phyloP scores from a whole-genome alignment of 2,113 vertebrate genomes.

The Laticauda colubrina region DNA sequence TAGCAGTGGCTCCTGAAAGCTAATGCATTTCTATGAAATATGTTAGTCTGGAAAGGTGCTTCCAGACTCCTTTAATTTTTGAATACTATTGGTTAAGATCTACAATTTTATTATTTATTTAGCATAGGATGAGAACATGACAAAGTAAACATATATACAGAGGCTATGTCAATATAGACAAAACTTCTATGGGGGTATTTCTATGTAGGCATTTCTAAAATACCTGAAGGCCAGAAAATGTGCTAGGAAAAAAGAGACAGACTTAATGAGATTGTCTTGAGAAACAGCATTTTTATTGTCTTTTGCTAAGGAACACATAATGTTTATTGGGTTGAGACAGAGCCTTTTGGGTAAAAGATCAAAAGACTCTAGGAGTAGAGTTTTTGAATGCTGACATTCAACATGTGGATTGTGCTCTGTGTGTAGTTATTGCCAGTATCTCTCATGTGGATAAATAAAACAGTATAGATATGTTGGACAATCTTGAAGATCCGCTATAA shows the following conservation, averaged over 20 bases:
- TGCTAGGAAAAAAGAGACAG: background rate
- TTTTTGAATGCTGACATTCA: background rate
- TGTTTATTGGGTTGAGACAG: background rate
- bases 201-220: background rate
- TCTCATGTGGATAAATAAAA: background rate
- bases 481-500: background rate
- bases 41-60: background rate
- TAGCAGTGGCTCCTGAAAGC: background rate
- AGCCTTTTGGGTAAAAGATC: background rate
- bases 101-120: background rate
- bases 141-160: background rate
- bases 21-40: background rate
- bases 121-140: background rate
- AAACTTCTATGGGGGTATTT: background rate
- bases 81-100: background rate
- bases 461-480: background rate
- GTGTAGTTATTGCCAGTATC: background rate
- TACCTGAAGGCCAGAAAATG: background rate
- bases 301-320: background rate
- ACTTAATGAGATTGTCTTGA: background rate
- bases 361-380: background rate
- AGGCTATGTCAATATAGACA: background rate
- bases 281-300: background rate
- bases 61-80: background rate
- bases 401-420: background rate